Base-by-base conservation (phyloP, 2,888 invertebrate genomes). In the Cosmia pyralina region DNA sequence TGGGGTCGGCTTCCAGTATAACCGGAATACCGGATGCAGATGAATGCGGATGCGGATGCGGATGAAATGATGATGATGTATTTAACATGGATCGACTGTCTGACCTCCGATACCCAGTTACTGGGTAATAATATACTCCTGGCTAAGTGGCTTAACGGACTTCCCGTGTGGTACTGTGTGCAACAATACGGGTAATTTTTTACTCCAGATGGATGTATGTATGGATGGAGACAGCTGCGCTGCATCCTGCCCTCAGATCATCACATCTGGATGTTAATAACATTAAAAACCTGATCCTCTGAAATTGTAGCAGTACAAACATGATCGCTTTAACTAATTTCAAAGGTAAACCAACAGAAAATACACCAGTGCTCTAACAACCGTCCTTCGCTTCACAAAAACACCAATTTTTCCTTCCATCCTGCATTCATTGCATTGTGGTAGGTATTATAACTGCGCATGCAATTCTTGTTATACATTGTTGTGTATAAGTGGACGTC, bases 401-500 rank as follows among this genome's bases (percentile, higher is more conserved):
- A 48, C 74, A 55, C 22, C 58, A 77, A 68, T 81, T 81, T 70
- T 68, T 57, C 46, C 57, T 72, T 72, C 57, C 80, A 62, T 79
- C 69, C 70, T 71, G 70, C 71, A 67, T 63, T 15, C 64, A 79
- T 85, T 84, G 82, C 78, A 28, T 28, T 28, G 28, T 28, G 28
- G 28, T 28, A 28, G 66, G 59, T 70, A 69, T 77, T 79, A 71
- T 73, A 74, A 78, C 75, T 78, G 81, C 71, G 78, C 77, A 77
- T 81, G 81, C 71, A 81, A 72, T 75, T 78, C 78, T 81, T 75
- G 77, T 53, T 62, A 63, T 60, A 48, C 62, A 78, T 69, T 69
- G 69, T 75, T 69, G 77, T 83, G 63, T 82, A 60, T 59, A 77
- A 77, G 59, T 77, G 80, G 57, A 63, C 81, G 77, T 59, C 83